A percentile compares a stretch with the other conserved stretches of the same genome.
Conservation (phyloP, 2,113 vertebrate species). For the Tachysurus fulvidraco region DNA sequence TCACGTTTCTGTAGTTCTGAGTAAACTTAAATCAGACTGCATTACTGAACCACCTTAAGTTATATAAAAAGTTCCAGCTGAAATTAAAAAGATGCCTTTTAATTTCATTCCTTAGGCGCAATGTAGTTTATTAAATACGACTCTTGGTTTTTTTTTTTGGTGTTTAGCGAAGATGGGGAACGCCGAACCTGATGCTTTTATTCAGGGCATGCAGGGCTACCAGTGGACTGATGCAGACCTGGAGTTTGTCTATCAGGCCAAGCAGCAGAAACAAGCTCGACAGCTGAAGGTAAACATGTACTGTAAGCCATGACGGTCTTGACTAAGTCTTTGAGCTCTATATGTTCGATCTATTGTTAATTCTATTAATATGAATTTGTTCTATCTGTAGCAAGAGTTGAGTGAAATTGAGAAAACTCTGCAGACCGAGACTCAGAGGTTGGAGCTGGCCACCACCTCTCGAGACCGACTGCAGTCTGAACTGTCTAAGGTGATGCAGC, state of each 20-base stretch:
- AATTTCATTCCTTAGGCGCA: not conserved
- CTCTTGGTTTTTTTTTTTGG: not conserved
- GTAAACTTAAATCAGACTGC: not conserved
- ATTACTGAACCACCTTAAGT: not conserved
- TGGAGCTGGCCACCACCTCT: slow-evolving; percentile 35
- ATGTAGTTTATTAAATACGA: not conserved
- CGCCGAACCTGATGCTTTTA: slow-evolving; percentile 41
- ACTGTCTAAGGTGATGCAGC: slow-evolving; percentile 51
- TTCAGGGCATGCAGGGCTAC: slow-evolving; percentile 70
- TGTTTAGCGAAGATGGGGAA: slow-evolving; percentile 7
- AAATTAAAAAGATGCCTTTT: not conserved
- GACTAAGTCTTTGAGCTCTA: not conserved
- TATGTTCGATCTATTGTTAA: too few relatives aligned
- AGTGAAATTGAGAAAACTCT: slow-evolving; percentile 43
- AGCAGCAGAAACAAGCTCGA: slow-evolving; percentile 54
- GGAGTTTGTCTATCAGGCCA: slow-evolving; percentile 64
- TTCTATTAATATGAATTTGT: not conserved
- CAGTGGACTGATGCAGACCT: slow-evolving; percentile 56
- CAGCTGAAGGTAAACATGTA: slow-evolving; percentile 58
- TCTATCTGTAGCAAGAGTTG: slow-evolving; percentile 55
- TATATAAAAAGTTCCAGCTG: not conserved
- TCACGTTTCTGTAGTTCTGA: not conserved
- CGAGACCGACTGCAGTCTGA: slow-evolving; percentile 40
- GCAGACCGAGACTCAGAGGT: slow-evolving; percentile 31
- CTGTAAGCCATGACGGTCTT: not conserved